phyloP scores from a whole-genome alignment of 2,888 invertebrate species.

The Troglohyphantes excavatus region DNA sequence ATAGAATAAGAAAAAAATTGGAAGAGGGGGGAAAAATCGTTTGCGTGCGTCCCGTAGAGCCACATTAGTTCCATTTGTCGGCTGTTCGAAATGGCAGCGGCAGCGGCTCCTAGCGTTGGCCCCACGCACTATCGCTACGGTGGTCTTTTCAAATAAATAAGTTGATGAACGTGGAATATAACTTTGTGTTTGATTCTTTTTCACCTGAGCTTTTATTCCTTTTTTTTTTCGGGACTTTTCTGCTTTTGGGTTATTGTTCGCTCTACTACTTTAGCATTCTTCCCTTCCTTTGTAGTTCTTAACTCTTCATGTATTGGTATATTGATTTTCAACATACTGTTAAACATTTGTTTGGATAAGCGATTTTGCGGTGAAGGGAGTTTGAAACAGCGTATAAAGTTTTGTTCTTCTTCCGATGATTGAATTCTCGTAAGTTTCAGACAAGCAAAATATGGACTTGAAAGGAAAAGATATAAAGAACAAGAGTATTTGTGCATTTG shows the following conservation, averaged over 20 bases:
- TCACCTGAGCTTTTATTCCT: conserved; percentile 18
- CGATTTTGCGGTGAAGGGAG: background rate
- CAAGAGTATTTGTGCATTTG: no score
- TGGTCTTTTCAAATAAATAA: conserved; percentile 58
- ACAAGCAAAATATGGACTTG: background rate
- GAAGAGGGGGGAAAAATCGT: conserved; percentile 37
- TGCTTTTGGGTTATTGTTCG: conserved; percentile 10
- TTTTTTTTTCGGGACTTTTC: conserved; percentile 3
- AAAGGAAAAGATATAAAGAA: no score
- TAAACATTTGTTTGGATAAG: background rate
- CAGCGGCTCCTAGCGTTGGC: conserved; percentile 66
- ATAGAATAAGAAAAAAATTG: conserved; percentile 20
- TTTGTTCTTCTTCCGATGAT: background rate
- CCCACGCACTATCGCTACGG: conserved; percentile 59
- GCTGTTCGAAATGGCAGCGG: conserved; percentile 53
- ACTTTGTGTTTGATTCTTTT: conserved; percentile 46
- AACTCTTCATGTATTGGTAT: conserved; percentile 4
- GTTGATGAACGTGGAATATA: conserved; percentile 46
- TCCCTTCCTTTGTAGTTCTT: conserved; percentile 2
- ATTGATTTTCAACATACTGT: background rate
- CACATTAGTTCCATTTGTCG: conserved; percentile 75
- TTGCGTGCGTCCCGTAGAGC: conserved; percentile 74
- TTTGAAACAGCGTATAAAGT: background rate
- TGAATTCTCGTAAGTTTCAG: conserved; percentile 5
- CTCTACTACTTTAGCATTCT: conserved; percentile 15